phyloP scores from a whole-genome alignment of 2,113 vertebrate genomes.

The Crotalus viridis region DNA sequence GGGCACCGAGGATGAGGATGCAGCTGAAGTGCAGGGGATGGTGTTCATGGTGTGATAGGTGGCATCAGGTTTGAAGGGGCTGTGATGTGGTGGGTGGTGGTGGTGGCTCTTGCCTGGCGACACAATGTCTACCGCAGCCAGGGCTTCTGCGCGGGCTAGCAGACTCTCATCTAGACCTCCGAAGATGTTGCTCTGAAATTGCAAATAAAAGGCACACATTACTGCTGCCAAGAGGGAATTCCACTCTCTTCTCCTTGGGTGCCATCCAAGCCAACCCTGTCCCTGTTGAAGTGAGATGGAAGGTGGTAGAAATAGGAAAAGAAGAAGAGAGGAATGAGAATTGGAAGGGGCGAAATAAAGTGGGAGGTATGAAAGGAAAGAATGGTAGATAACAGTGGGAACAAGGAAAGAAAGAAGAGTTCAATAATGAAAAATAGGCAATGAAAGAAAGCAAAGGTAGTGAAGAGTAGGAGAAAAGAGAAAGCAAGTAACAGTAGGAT shows the following conservation, averaged over 20 bases:
- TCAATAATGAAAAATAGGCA: slow-evolving; percentile 59
- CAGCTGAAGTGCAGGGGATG: slow-evolving; percentile 93
- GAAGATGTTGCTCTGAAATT: slow-evolving; percentile 99
- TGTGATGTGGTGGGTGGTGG: slow-evolving; percentile 95
- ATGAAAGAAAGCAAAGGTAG: slow-evolving; percentile 44
- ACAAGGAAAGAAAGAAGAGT: background rate
- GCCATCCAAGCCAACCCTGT: background rate
- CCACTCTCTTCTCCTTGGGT: slow-evolving; percentile 56
- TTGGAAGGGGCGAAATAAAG: slow-evolving; percentile 60
- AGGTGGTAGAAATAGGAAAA: slow-evolving; percentile 50
- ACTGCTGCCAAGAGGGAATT: slow-evolving; percentile 80
- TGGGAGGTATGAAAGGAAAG: slow-evolving; percentile 65
- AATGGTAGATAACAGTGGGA: slow-evolving; percentile 35
- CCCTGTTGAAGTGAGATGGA: slow-evolving; percentile 34
- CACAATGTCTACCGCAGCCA: slow-evolving; percentile 99
- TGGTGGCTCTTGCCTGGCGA: slow-evolving; percentile 97
- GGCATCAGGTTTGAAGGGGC: slow-evolving; percentile 98
- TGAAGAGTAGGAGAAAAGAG: background rate
- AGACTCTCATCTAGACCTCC: slow-evolving; percentile 99
- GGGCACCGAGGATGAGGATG: slow-evolving; percentile 91
- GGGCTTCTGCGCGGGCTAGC: slow-evolving; percentile 98
- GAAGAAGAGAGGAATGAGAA: slow-evolving; percentile 61
- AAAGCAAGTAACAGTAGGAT: slow-evolving; percentile 22
- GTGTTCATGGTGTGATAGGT: slow-evolving; percentile 99
- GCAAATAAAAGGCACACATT: slow-evolving; percentile 99